These are phyloP conservation scores for Tringa solitaria DNA, from an alignment of 2,113 vertebrate genomes.

Conservation along the genomic window DNA sequence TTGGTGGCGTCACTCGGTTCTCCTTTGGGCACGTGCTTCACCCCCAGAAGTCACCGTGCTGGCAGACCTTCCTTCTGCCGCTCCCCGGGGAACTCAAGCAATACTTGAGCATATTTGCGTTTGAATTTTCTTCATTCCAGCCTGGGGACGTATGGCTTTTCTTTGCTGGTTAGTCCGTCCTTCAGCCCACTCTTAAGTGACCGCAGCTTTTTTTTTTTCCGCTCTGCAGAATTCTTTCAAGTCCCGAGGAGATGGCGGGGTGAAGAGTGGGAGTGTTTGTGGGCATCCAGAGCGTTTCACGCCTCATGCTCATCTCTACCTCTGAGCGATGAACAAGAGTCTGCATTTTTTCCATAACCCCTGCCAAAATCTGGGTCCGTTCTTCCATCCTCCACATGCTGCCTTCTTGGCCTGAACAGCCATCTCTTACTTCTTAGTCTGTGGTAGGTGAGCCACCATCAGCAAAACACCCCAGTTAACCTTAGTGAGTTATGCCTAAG, in stretches of 20 bases:
- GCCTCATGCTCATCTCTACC: accelerated
- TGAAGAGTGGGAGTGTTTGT: not conserved
- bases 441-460: not conserved
- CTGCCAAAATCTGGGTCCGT: not conserved
- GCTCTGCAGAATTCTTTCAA: not conserved
- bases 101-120: not conserved
- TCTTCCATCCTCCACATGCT: not conserved
- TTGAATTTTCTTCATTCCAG: conserved; percentile 40
- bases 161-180: not conserved
- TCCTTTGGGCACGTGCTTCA: not conserved
- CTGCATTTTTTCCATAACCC: not conserved
- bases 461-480: not conserved
- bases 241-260: not conserved
- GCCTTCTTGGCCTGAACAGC: not conserved
- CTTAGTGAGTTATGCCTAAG: not conserved
- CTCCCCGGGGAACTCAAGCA: not conserved
- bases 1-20: not conserved
- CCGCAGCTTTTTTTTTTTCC: not conserved
- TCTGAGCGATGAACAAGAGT: not conserved
- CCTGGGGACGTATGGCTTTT: not conserved
- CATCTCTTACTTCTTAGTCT: not conserved
- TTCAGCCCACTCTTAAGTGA: not conserved
- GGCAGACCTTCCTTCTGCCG: not conserved
- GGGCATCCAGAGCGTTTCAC: not conserved
- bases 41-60: not conserved